These are phyloP conservation scores for Drosophila anceps DNA, from an alignment of 2,888 invertebrate species.

Conservation along the genomic window DNA sequence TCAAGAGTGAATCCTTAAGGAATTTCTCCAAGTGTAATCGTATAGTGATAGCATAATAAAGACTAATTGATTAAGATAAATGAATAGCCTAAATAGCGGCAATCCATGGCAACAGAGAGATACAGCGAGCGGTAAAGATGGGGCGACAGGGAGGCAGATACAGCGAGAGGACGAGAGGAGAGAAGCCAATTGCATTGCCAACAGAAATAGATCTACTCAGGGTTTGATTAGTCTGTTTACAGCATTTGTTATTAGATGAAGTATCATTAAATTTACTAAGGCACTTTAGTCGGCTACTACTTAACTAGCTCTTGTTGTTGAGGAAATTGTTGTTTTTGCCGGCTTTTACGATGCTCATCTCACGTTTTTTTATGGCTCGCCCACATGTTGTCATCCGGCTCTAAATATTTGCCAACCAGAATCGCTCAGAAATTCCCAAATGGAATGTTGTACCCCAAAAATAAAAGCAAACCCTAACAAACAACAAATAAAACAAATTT, in stretches of 20 bases:
- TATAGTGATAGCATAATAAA: neutral
- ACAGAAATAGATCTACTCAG: neutral
- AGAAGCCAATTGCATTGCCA: neutral
- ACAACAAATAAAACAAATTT: conserved; percentile 31
- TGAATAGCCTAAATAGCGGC: neutral
- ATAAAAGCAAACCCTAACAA: conserved; percentile 10
- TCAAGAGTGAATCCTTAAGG: neutral
- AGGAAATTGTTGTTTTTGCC: conserved; percentile 33
- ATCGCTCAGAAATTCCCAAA: conserved; percentile 61
- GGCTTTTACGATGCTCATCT: conserved; percentile 34
- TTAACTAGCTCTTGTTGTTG: conserved; percentile 26
- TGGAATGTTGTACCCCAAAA: conserved; percentile 43
- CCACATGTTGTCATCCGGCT: conserved; percentile 47
- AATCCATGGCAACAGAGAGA: neutral
- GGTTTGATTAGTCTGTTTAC: conserved; percentile 40
- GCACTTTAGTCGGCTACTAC: conserved; percentile 26
- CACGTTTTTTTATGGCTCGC: conserved; percentile 41
- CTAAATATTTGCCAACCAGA: conserved; percentile 37
- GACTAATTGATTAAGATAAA: conserved; percentile 9
- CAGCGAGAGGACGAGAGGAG: neutral
- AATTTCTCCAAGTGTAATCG: neutral
- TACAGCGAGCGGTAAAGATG: neutral
- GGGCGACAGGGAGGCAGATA: too few species aligned
- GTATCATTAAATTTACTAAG: conserved; percentile 25
- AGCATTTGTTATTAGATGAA: conserved; percentile 1